Conservation (phyloP, 1,140 invertebrate genomes). For the Diorhabda elongata region DNA sequence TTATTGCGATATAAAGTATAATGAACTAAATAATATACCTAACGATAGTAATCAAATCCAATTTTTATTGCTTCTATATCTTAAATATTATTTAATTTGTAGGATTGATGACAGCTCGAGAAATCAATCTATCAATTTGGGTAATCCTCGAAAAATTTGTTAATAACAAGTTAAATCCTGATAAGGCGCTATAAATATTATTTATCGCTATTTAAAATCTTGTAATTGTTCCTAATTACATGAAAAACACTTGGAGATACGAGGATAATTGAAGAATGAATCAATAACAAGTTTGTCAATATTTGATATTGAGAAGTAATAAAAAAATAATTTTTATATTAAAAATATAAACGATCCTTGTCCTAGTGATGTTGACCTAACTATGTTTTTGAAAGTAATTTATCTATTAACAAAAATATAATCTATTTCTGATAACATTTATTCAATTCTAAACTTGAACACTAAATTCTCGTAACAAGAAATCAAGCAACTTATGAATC, state of each 20-base stretch:
- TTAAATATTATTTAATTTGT: neutral
- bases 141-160: neutral
- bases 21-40: neutral
- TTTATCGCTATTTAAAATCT: neutral
- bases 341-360: neutral
- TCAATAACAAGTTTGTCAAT: neutral
- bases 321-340: neutral
- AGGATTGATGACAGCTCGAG: neutral
- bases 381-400: no score
- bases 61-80: neutral
- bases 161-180: conserved; percentile 1
- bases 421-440: no score
- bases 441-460: no score
- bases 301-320: neutral
- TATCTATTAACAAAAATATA: no score
- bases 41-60: neutral
- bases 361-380: no score
- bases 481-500: no score
- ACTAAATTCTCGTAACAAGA: no score
- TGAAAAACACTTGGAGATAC: neutral
- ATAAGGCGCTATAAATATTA: neutral
- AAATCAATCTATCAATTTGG: conserved; percentile 1
- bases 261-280: neutral
- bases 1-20: neutral
- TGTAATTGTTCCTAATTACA: conserved; percentile 3